Evolutionary conservation across 2,797 vertebrate genomes (phyloP).

Genomic region (Schizopygopsis malacanthus): DNA sequence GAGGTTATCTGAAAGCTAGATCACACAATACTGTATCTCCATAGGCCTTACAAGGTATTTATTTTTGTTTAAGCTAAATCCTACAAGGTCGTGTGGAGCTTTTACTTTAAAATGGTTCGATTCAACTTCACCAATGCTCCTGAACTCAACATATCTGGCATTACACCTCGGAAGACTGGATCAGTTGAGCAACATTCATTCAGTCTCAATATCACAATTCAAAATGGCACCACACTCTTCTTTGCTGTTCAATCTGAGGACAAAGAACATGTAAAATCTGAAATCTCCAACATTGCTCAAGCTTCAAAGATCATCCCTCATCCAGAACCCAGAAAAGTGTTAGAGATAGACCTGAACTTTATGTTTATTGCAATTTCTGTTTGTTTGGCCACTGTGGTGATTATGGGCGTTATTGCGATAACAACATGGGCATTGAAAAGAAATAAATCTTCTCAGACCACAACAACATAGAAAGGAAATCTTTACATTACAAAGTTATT

Average conservation of each 20-base stretch:
- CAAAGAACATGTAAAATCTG: conserved; percentile 58
- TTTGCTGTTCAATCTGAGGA: conserved; percentile 68
- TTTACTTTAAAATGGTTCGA: conserved; percentile 62
- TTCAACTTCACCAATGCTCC: conserved; percentile 65
- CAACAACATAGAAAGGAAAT: not conserved
- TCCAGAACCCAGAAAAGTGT: not conserved
- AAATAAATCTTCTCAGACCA: not conserved
- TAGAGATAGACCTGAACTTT: not conserved
- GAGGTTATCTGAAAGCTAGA: not conserved
- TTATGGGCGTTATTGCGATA: conserved; percentile 29
- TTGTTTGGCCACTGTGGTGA: conserved; percentile 11
- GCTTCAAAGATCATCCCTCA: conserved; percentile 50
- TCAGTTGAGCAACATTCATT: conserved; percentile 68
- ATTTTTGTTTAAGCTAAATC: conserved; percentile 66
- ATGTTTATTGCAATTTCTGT: conserved; percentile 23
- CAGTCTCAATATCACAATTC: conserved; percentile 50
- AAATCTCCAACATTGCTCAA: conserved; percentile 73
- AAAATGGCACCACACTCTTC: conserved; percentile 64
- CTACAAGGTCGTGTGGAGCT: conserved; percentile 75
- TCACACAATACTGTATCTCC: not conserved
- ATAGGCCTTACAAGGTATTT: not conserved
- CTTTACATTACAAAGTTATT: not conserved
- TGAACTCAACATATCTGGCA: conserved; percentile 62
- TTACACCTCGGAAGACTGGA: conserved; percentile 66
- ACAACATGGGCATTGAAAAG: not conserved